A percentile compares a stretch with the other conserved stretches of the same genome.
phyloP scores from a whole-genome alignment of 53 echinoderm and acorn worm species.

The Zoroaster sp. region DNA sequence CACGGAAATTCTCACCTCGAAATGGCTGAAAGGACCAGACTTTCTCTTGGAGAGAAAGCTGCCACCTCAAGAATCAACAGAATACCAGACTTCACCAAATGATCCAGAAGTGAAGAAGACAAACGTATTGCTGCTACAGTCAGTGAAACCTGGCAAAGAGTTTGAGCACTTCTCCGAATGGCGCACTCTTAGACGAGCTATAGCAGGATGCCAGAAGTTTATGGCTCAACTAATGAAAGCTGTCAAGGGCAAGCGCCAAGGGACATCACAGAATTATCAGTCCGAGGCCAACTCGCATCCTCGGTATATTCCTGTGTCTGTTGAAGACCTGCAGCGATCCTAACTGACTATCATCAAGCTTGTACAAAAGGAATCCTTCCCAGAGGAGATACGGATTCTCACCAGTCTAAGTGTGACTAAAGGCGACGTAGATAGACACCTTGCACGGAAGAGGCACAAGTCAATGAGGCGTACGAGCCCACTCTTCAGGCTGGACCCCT shows the following conservation, averaged over 20 bases:
- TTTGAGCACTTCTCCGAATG: constrained; percentile 63
- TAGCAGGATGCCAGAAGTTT: constrained; percentile 58
- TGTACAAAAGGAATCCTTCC: too few relatives aligned
- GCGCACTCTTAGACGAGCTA: constrained; percentile 22
- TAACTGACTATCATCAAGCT: too few relatives aligned
- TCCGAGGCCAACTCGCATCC: too few relatives aligned
- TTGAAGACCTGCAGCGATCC: too few relatives aligned
- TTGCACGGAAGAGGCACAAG: too few relatives aligned
- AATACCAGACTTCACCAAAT: not conserved
- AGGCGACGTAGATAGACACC: too few relatives aligned
- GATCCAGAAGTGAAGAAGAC: constrained; percentile 50
- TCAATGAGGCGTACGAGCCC: constrained; percentile 31
- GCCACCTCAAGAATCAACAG: not conserved
- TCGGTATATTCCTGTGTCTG: too few relatives aligned
- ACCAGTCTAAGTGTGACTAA: too few relatives aligned
- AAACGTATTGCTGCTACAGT: not conserved
- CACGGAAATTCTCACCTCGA: not conserved
- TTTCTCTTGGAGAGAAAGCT: constrained; percentile 4
- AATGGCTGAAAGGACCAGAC: too few relatives aligned
- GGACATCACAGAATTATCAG: too few relatives aligned
- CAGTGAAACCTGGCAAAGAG: not conserved
- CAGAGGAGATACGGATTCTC: too few relatives aligned
- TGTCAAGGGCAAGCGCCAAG: not conserved
- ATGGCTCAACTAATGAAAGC: not conserved
- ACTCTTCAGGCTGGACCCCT: too few relatives aligned